Evolutionary conservation across 2,888 invertebrate species (phyloP), one percentile per base, ranked within the genome.

Genomic region (Leucoma salicis): DNA sequence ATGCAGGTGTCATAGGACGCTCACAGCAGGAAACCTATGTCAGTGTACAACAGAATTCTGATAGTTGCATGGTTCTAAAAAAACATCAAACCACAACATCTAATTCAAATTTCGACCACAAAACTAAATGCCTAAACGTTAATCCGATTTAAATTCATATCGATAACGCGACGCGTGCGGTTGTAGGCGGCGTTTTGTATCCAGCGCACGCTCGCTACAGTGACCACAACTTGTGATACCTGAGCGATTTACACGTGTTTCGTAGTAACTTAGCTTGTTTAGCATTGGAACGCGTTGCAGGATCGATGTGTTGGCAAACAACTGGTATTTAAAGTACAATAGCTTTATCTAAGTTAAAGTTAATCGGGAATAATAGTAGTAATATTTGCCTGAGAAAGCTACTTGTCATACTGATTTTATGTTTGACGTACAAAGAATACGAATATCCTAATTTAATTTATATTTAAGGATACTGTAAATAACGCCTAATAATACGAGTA

Each of bases 111-210:
- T 27, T 21, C 32, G 41, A 50, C 42, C 50, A 60, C 47, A 56
- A 41, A 50, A 35, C 24, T 15, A 31, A 35, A 43, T 27, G 25
- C 37, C 12, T 14, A 35, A 39, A n/a, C 27, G 65, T 75, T 82
- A 83, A 79, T 82, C 78, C 75, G 74, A 78, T 86, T 86, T 80
- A 78, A 78, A 86, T 85, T 84, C 86, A 83, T 76, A 80, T 78
- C 76, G 75, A 77, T 78, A 72, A 63, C 50, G 70, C 56, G 60
- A 77, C 81, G 81, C 83, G 85, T 82, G 85, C 79, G 78, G 29
- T 81, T 72, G 73, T 71, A 72, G 67, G 49, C 53, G 63, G 74
- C 63, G 67, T 66, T 72, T 79, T 70, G 66, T 57, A 53, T 76
- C 66, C 84, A 35, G 52, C 64, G 70, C 81, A 81, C 81, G 81